These are phyloP conservation scores for Acrobasis repandana DNA, from an alignment of 2,888 invertebrate species.

Conservation along the genomic window DNA sequence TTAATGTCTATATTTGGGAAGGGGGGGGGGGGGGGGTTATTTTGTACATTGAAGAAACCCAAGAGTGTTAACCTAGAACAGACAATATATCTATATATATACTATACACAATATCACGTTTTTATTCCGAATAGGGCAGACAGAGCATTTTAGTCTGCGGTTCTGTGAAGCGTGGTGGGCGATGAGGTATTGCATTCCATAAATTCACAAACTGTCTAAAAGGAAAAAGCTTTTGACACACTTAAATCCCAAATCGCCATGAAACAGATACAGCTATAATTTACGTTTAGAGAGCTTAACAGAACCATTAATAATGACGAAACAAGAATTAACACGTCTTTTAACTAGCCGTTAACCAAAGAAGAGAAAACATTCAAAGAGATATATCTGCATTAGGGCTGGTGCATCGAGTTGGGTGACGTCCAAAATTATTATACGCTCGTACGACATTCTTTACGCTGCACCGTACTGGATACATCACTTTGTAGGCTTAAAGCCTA, in stretches of 20 bases:
- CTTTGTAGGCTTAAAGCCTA: not conserved
- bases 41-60: too few relatives aligned
- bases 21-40: too few relatives aligned
- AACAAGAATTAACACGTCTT: constrained; percentile 7
- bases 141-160: too few relatives aligned
- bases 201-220: too few relatives aligned
- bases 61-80: too few relatives aligned
- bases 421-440: constrained; percentile 32
- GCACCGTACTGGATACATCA: not conserved
- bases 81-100: too few relatives aligned
- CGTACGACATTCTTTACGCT: constrained; percentile 19
- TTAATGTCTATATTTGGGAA: too few relatives aligned
- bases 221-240: not conserved
- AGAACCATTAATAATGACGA: constrained; percentile 3
- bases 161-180: too few relatives aligned
- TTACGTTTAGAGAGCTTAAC: not conserved
- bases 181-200: too few relatives aligned
- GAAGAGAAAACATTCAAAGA: constrained; percentile 2
- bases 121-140: too few relatives aligned
- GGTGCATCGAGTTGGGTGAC: constrained; percentile 32
- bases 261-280: not conserved
- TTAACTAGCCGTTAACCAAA: constrained; percentile 12
- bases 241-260: not conserved
- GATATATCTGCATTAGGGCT: constrained; percentile 15
- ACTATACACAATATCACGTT: too few relatives aligned